A percentile compares a stretch with the other conserved stretches of the same genome.
phyloP scores from a whole-genome alignment of 1,140 invertebrate species.

The Drosophila nebulosa region DNA sequence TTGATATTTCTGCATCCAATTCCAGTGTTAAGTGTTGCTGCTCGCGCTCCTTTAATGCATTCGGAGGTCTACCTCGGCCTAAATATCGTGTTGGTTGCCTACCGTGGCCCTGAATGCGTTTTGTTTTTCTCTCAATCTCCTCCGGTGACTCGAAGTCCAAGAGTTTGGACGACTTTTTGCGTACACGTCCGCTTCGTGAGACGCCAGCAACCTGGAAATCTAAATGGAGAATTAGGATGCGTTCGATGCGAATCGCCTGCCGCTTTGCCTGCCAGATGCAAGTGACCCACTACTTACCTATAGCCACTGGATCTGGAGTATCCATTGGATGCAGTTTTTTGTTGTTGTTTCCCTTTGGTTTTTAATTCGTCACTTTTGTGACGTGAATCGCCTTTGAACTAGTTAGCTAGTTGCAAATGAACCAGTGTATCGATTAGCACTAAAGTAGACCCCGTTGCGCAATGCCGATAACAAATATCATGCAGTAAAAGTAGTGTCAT shows the following conservation, averaged over 20 bases:
- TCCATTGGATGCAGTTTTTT: constrained; percentile 3
- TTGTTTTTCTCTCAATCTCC: constrained; percentile 84
- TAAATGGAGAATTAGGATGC: constrained; percentile 49
- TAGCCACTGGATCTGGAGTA: constrained; percentile 24
- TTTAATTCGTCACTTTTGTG: neutral
- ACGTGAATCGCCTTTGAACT: neutral
- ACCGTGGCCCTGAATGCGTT: constrained; percentile 33
- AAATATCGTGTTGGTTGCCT: constrained; percentile 47
- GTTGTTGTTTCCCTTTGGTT: neutral
- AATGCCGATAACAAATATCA: too few species aligned
- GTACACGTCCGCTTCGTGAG: constrained; percentile 90
- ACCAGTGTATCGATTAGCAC: neutral
- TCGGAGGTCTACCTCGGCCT: constrained; percentile 56
- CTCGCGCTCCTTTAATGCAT: constrained; percentile 44
- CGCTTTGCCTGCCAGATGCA: neutral
- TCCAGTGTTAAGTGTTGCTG: constrained; percentile 17
- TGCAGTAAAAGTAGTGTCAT: neutral
- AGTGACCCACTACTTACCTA: constrained; percentile 22
- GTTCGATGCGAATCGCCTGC: too few species aligned
- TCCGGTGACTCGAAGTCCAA: constrained; percentile 96
- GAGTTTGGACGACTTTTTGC: constrained; percentile 96
- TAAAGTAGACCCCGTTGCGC: too few species aligned
- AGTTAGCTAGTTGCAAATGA: neutral
- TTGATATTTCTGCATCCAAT: constrained; percentile 23
- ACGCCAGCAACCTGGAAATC: constrained; percentile 92